Base-by-base conservation (phyloP, 1,140 invertebrate species). In the Drosophila virilis region DNA sequence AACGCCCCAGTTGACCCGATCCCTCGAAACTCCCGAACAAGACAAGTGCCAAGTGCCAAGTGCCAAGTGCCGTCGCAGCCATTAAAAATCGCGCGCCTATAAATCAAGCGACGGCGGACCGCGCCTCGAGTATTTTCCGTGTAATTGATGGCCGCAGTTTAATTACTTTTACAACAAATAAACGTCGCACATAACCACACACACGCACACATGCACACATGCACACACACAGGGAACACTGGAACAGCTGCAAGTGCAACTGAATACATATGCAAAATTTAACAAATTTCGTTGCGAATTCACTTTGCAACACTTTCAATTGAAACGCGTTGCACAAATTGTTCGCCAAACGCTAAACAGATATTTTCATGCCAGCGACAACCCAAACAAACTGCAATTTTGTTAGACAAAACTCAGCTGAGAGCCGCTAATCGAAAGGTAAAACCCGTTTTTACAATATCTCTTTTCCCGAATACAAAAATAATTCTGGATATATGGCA, bases 161-260 rank as follows among this genome's bases (percentile, higher is more conserved):
- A 84, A 89, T 89, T 89, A 77, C 85, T 80, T 89, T 89, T 73
- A 90, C 80, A 89, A 89, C 85, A 84, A 90, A 89, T 90, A 89
- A 84, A 84, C 66, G 68, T 72, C 72, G 40, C 74, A 61, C 57
- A 52, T 28, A 69, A 42, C 60, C 65, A 65, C 58, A 48, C 37
- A 40, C 60, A 42, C 8, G n/a, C 35, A 60, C 48, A 66, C 45
- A 55, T 40, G 32, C 9, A 64, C 38, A 67, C 46, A 57, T 38
- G 61, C 64, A 45, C 54, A 60, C 61, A 62, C 28, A 57, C 35
- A 35, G 3, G 22, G 4, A 28, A 28, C 22, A 28, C 13, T 22
- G 15, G 45, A 50, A 46, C 61, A 79, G 45, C 66, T 74, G 83
- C 69, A 84, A 66, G 13, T 52, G 40, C 76, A 78, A 50, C 54